These are phyloP conservation scores for Chaunax sp. DNA, from an alignment of 2,797 vertebrate genomes.

Conservation along the genomic window DNA sequence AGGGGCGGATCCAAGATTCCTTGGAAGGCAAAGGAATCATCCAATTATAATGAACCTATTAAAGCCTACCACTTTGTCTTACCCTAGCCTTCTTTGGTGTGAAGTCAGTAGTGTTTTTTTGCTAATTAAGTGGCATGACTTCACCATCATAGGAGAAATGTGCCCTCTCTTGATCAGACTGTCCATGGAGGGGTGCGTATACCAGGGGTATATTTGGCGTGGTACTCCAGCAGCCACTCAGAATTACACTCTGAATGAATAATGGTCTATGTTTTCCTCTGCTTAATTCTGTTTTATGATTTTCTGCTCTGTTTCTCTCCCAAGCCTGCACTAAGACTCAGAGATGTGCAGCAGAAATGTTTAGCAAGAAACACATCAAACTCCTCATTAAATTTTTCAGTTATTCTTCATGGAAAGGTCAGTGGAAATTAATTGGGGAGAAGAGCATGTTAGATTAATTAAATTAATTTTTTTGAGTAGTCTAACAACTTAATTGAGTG, in stretches of 20 bases:
- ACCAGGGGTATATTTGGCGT: neutral
- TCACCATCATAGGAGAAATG: no score
- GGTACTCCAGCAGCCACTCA: constrained; percentile 10
- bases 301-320: constrained; percentile 5
- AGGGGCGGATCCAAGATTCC: no score
- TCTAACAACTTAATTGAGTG: constrained; percentile 20
- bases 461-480: constrained; percentile 32
- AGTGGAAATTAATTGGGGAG: constrained; percentile 35
- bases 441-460: constrained; percentile 37
- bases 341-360: constrained; percentile 14
- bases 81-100: no score
- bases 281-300: constrained; percentile 17
- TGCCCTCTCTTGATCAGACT: no score
- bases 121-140: no score
- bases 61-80: no score
- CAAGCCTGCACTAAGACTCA: neutral
- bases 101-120: no score
- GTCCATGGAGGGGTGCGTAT: no score
- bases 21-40: no score
- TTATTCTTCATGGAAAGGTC: constrained; percentile 40
- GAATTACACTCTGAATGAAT: constrained; percentile 4
- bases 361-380: constrained; percentile 8
- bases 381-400: constrained; percentile 42
- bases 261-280: constrained; percentile 19
- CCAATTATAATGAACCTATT: no score